A percentile compares a stretch with the other conserved stretches of the same genome.
These are phyloP conservation scores for Candidula unifasciata DNA, from an alignment of 2,888 invertebrate genomes.

Conservation along the genomic window DNA sequence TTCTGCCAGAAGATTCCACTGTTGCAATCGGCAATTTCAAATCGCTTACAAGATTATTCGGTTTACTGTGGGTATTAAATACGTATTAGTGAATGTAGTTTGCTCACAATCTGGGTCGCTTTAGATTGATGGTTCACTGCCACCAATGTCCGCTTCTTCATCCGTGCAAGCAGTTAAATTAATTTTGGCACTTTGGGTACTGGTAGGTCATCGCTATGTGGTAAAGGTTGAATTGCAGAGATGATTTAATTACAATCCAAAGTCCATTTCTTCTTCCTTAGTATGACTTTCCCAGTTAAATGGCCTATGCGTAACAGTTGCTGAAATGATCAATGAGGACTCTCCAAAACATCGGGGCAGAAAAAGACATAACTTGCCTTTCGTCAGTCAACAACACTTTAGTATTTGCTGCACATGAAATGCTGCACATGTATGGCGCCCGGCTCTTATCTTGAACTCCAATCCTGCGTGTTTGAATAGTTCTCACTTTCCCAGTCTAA, in stretches of 20 bases:
- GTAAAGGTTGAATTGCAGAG: background rate
- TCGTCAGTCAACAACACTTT: background rate
- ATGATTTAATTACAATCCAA: background rate
- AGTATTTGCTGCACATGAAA: background rate
- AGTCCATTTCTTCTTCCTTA: background rate
- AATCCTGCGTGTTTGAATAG: too few species aligned
- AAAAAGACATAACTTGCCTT: background rate
- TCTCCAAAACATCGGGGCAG: background rate
- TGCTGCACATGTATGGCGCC: background rate
- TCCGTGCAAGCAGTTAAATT: too few species aligned
- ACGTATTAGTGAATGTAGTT: too few species aligned
- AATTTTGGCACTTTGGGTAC: too few species aligned
- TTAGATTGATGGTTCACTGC: too few species aligned
- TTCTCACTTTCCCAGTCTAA: too few species aligned
- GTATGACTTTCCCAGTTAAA: background rate
- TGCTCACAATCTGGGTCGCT: too few species aligned
- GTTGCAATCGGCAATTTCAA: too few species aligned
- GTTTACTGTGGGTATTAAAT: too few species aligned
- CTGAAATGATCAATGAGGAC: background rate
- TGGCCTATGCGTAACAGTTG: background rate
- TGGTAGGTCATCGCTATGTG: background rate
- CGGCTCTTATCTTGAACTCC: background rate
- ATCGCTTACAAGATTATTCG: too few species aligned
- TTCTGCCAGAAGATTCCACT: too few species aligned
- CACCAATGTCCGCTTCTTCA: too few species aligned